Percentiles rank a stretch among this genome's conserved stretches.
These are phyloP conservation scores for Diogma glabrata DNA, from an alignment of 2,888 invertebrate genomes.

Conservation along the genomic window DNA sequence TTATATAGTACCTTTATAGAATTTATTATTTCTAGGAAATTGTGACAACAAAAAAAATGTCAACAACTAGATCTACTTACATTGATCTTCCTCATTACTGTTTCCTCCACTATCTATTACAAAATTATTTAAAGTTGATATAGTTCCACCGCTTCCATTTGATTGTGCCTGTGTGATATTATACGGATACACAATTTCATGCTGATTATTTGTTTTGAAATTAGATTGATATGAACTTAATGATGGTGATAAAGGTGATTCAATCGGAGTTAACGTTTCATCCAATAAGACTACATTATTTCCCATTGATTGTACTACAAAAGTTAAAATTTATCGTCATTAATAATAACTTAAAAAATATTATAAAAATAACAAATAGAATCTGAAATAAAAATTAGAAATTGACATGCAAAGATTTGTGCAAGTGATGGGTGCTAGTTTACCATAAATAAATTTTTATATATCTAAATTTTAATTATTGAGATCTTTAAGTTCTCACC, in stretches of 20 bases:
- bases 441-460: too few relatives aligned
- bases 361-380: too few relatives aligned
- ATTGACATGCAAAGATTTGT: too few relatives aligned
- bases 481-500: constrained; percentile 10
- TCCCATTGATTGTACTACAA: constrained; percentile 38
- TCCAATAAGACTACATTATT: constrained; percentile 36
- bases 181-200: constrained; percentile 34
- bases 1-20: not conserved
- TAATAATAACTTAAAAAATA: too few relatives aligned
- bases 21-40: too few relatives aligned
- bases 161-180: constrained; percentile 35
- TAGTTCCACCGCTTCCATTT: constrained; percentile 22
- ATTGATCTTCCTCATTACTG: not conserved
- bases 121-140: constrained; percentile 5
- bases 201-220: constrained; percentile 17
- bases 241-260: constrained; percentile 35
- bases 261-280: constrained; percentile 37
- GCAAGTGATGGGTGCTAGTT: too few relatives aligned
- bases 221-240: constrained; percentile 32
- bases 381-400: too few relatives aligned
- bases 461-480: too few relatives aligned
- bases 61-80: not conserved
- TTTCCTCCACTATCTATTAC: constrained; percentile 5
- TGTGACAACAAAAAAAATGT: too few relatives aligned
- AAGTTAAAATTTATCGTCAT: not conserved